phyloP scores from a whole-genome alignment of 64 coral and sea anemone genomes.

The Pocillopora damicornis region DNA sequence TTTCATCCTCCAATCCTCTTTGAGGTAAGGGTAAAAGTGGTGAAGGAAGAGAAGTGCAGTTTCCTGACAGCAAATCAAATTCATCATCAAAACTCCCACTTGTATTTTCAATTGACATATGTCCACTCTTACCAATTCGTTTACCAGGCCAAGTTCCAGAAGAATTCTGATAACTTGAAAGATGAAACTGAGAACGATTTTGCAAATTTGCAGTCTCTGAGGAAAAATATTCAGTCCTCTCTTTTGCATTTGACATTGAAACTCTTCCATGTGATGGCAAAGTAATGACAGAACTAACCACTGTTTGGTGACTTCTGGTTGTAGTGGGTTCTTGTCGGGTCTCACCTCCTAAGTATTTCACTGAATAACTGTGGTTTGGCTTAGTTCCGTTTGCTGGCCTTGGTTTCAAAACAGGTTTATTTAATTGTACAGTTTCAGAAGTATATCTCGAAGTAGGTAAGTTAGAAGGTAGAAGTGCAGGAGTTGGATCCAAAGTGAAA shows the following conservation, averaged over 20 bases:
- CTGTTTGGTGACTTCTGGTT: not conserved
- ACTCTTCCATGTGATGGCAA: not conserved
- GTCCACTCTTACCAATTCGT: not conserved
- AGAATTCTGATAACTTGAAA: not conserved
- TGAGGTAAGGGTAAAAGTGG: constrained; percentile 47
- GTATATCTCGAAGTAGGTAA: not conserved
- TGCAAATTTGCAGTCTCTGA: not conserved
- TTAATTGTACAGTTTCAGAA: not conserved
- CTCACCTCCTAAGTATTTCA: not conserved
- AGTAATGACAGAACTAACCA: not conserved
- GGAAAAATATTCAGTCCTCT: not conserved
- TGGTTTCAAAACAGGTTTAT: not conserved
- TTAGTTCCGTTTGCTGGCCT: not conserved
- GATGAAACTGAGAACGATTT: not conserved
- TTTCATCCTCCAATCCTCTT: not conserved
- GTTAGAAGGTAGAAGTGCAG: constrained; percentile 7
- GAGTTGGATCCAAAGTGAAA: constrained; percentile 52
- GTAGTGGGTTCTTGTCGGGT: not conserved
- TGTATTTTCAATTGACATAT: not conserved
- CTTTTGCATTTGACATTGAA: not conserved
- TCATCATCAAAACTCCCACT: not conserved
- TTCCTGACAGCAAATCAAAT: constrained; percentile 26
- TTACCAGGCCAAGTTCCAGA: not conserved
- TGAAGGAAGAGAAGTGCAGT: constrained; percentile 28
- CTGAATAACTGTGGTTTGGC: constrained; percentile 3